These are phyloP conservation scores for Rosalia funebris DNA, from an alignment of 2,888 invertebrate species.

Conservation along the genomic window DNA sequence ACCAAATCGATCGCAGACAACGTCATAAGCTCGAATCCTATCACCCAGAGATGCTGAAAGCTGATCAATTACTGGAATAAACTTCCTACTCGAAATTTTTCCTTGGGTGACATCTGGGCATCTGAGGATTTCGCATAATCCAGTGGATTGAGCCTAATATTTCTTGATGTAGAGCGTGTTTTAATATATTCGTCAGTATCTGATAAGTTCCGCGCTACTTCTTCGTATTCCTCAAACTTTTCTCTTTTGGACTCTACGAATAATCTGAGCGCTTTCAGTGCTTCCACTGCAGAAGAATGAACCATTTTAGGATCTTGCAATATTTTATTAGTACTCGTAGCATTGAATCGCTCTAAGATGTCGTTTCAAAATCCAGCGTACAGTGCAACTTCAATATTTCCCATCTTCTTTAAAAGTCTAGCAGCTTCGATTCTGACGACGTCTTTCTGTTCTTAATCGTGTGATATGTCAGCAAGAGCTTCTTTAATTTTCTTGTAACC, in stretches of 20 bases:
- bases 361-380: too few relatives aligned
- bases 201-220: constrained; percentile 6
- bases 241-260: neutral
- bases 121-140: constrained; percentile 17
- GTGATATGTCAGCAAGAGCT: too few relatives aligned
- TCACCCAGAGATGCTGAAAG: neutral
- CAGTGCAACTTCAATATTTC: too few relatives aligned
- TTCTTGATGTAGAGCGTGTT: constrained; percentile 8
- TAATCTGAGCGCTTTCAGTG: neutral
- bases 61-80: neutral
- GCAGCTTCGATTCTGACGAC: too few relatives aligned
- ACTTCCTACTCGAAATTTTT: neutral
- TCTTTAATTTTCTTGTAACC: too few relatives aligned
- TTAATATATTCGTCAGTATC: constrained; percentile 3
- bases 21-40: too few relatives aligned
- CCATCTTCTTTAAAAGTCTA: too few relatives aligned
- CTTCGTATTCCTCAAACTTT: neutral
- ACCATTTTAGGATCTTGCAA: neutral
- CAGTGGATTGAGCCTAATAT: constrained; percentile 6
- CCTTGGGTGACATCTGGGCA: constrained; percentile 6
- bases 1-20: too few relatives aligned
- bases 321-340: neutral
- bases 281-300: neutral
- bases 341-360: neutral
- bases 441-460: too few relatives aligned